These are phyloP conservation scores for Sminthopsis crassicaudata DNA, from an alignment of 2,113 vertebrate genomes.

Conservation along the genomic window DNA sequence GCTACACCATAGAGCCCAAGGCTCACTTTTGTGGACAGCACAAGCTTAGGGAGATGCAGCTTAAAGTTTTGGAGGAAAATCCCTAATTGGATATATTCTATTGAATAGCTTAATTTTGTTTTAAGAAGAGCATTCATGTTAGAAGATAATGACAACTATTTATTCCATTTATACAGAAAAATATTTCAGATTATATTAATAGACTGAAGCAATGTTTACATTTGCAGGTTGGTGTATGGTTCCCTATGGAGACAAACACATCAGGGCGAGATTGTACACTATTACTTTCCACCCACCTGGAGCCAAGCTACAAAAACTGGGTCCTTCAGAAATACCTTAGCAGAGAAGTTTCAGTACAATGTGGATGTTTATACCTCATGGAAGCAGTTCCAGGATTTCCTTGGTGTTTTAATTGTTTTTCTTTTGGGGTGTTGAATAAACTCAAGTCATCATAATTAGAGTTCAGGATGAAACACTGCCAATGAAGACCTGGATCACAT, in stretches of 20 bases:
- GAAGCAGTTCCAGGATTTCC: not conserved
- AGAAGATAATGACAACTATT: constrained; percentile 69
- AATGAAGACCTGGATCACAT: no score
- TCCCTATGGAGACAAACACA: constrained; percentile 49
- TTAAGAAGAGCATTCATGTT: constrained; percentile 61
- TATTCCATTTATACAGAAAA: constrained; percentile 58
- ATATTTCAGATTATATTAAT: constrained; percentile 58
- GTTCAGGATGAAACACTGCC: not conserved
- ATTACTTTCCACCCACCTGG: constrained; percentile 10
- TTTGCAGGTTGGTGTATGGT: constrained; percentile 24
- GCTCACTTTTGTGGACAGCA: constrained; percentile 64
- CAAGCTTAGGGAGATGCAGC: constrained; percentile 38
- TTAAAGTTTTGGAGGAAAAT: not conserved
- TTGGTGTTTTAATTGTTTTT: not conserved
- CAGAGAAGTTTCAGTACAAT: not conserved
- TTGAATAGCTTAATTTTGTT: constrained; percentile 65
- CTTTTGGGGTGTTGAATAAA: constrained; percentile 24
- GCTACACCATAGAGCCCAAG: constrained; percentile 73
- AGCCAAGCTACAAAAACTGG: not conserved
- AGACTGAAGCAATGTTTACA: constrained; percentile 37
- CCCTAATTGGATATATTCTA: constrained; percentile 59
- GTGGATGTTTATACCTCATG: not conserved
- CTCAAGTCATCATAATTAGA: not conserved
- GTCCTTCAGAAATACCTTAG: not conserved
- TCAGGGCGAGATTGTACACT: not conserved